Evolutionary conservation across 2,888 invertebrate genomes (phyloP).

Genomic region (Neoitamus cyanurus): DNA sequence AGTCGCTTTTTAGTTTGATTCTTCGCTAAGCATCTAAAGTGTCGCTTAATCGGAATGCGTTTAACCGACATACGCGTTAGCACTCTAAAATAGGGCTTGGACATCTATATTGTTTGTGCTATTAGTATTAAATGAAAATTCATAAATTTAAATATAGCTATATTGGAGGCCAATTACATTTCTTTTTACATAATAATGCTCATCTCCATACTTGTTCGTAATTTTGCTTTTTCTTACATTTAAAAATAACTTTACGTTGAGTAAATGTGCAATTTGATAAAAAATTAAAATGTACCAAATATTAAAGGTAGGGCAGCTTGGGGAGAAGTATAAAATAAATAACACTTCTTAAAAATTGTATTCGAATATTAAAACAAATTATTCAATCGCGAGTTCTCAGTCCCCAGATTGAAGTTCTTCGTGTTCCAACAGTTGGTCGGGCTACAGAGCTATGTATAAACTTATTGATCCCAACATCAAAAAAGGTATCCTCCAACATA

Average conservation of each 20-base stretch:
- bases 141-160: background rate
- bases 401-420: slow-evolving; percentile 92
- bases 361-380: background rate
- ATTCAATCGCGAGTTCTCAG: slow-evolving; percentile 81
- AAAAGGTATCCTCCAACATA: slow-evolving; percentile 70
- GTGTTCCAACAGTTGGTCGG: slow-evolving; percentile 87
- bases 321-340: slow-evolving; percentile 8
- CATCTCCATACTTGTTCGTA: background rate
- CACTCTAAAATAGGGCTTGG: too few relatives aligned
- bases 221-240: background rate
- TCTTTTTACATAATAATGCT: background rate
- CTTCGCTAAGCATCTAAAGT: too few relatives aligned
- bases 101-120: too few relatives aligned
- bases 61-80: too few relatives aligned
- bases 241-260: slow-evolving; percentile 1
- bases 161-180: background rate
- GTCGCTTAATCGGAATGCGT: too few relatives aligned
- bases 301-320: background rate
- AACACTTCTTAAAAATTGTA: slow-evolving; percentile 12
- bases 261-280: background rate
- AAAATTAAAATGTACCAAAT: background rate
- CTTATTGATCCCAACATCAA: slow-evolving; percentile 76
- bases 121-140: background rate
- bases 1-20: too few relatives aligned
- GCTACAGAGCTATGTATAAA: slow-evolving; percentile 87